These are phyloP conservation scores for Muscicapa adusta DNA, from an alignment of 2,113 vertebrate genomes.

Conservation along the genomic window DNA sequence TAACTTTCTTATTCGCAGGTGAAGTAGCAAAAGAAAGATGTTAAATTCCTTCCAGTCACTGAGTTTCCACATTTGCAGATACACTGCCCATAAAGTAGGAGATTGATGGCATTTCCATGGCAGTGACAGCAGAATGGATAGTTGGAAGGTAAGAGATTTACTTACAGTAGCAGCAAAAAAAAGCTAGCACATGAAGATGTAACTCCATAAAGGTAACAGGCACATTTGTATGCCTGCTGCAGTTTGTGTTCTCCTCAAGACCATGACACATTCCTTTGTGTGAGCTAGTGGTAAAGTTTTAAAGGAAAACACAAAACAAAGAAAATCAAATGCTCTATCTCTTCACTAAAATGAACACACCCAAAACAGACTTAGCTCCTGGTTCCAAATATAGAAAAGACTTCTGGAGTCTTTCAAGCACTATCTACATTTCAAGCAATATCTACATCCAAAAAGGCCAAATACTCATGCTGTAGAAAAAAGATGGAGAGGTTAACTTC, in stretches of 20 bases:
- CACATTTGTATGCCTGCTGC: neutral
- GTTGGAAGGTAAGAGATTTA: neutral
- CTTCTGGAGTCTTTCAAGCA: neutral
- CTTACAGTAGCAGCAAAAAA: neutral
- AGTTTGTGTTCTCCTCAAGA: neutral
- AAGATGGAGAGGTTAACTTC: neutral
- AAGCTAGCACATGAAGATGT: neutral
- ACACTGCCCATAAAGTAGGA: neutral
- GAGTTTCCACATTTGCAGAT: neutral
- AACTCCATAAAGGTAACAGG: neutral
- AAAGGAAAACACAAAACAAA: neutral
- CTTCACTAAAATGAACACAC: neutral
- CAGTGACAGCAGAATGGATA: neutral
- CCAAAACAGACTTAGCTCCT: neutral
- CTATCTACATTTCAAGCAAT: neutral
- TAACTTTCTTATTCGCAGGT: neutral
- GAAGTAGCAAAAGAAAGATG: neutral
- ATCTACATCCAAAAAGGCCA: neutral
- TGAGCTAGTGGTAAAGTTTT: accelerated
- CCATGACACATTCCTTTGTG: neutral
- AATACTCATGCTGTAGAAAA: neutral
- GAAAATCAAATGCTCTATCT: neutral
- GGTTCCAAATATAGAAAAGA: neutral
- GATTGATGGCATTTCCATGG: neutral
- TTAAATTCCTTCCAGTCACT: neutral